These are phyloP conservation scores for Peromyscus melanophrys DNA, from an alignment of 2,797 vertebrate species.

Conservation along the genomic window DNA sequence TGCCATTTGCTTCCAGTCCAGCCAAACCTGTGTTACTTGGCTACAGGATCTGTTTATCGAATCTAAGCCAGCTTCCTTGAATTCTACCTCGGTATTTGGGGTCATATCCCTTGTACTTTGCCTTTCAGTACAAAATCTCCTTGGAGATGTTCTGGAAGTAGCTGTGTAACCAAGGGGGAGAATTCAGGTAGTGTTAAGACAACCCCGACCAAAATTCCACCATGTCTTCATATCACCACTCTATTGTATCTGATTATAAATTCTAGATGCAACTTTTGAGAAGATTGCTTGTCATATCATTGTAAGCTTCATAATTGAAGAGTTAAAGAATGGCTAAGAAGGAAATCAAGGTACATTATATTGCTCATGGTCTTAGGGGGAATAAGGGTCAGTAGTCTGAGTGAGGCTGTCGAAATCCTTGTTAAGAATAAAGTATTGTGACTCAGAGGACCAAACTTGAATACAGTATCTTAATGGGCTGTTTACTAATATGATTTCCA, in stretches of 20 bases:
- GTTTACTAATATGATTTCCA: constrained; percentile 77
- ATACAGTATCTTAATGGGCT: constrained; percentile 72
- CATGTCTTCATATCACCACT: constrained; percentile 1
- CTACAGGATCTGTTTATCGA: not conserved
- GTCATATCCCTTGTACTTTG: constrained; percentile 27
- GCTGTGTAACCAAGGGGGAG: not conserved
- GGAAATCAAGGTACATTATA: constrained; percentile 46
- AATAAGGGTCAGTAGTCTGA: constrained; percentile 58
- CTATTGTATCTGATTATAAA: constrained; percentile 50
- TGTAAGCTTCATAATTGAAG: constrained; percentile 60
- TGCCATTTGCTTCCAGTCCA: constrained; percentile 7
- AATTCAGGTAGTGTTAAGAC: not conserved
- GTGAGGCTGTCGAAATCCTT: constrained; percentile 43
- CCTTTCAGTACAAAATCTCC: constrained; percentile 51
- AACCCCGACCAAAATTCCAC: constrained; percentile 5
- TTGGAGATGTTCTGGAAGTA: constrained; percentile 37
- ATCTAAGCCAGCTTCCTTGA: constrained; percentile 19
- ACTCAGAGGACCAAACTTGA: constrained; percentile 54
- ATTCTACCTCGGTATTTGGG: constrained; percentile 41
- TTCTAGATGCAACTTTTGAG: constrained; percentile 62
- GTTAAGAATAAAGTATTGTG: constrained; percentile 71
- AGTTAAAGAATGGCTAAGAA: constrained; percentile 16
- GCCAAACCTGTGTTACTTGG: constrained; percentile 6
- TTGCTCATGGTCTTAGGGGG: constrained; percentile 51
- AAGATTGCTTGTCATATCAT: constrained; percentile 42